A percentile compares a stretch with the other conserved stretches of the same genome.
phyloP scores from a whole-genome alignment of 2,113 vertebrate species.

The Rhinopomastus cyanomelas region DNA sequence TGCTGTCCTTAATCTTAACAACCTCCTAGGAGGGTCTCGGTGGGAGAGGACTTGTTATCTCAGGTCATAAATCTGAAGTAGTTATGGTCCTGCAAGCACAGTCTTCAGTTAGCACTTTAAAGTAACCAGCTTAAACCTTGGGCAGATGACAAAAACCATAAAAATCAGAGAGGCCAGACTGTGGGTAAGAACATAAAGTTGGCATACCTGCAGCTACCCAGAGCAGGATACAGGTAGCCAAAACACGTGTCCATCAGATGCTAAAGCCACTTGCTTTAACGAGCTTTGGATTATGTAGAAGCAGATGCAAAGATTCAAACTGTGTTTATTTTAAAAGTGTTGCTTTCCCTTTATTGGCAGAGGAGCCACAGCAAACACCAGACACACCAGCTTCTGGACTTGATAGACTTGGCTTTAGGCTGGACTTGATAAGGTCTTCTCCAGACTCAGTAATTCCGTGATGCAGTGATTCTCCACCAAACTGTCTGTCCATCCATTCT shows the following conservation, averaged over 20 bases:
- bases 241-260: neutral
- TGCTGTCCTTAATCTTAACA: conserved; percentile 26
- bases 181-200: neutral
- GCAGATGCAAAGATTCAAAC: neutral
- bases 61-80: neutral
- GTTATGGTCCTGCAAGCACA: neutral
- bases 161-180: neutral
- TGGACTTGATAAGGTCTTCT: too few relatives aligned
- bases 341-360: neutral
- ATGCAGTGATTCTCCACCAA: neutral
- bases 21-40: neutral
- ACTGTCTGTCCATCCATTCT: rapidly evolving
- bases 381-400: neutral
- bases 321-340: neutral
- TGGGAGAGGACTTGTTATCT: conserved; percentile 1
- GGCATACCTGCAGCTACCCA: neutral
- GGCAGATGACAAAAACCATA: neutral
- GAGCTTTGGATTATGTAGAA: neutral
- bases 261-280: neutral
- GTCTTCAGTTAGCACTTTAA: neutral
- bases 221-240: neutral
- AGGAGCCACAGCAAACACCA: neutral
- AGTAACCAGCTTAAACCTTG: neutral
- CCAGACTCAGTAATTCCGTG: too few relatives aligned
- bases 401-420: too few relatives aligned